Base-by-base conservation (phyloP, 2,797 vertebrate genomes). In the Dermochelys coriacea region DNA sequence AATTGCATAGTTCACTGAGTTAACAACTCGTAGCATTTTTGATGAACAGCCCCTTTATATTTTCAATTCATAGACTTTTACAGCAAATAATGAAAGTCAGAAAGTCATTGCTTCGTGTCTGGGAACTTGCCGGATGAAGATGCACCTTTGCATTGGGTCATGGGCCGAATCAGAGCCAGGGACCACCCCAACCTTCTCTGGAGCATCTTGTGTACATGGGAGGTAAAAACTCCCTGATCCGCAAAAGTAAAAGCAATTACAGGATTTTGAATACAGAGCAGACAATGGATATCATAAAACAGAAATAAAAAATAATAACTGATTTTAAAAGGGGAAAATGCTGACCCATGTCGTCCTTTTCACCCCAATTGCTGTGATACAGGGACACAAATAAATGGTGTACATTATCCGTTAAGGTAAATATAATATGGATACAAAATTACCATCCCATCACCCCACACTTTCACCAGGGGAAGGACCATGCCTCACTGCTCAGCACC, bases 61-160 rank as follows among this genome's bases (percentile, higher is more conserved):
- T 97, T 98, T 97, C 94, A 89, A 93, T 97, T 93, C 11, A 6
- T 90, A 61, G 93, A 45, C 82, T 96, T 98, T 97, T 85, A 91
- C 59, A 92, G 95, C 87, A 88, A 82, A 49, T 59, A 83, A 79
- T 86, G 91, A 78, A 94, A 96, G 87, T 84, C 77, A 88, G 88
- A 85, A 90, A 91, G 51, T 85, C 8, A 0, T 71, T 85, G 15
- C 87, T 86, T 96, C 90, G 27, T 31, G 41, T 10, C 2, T 8
- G 47, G 55, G 80, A 89, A 82, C 64, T 47, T 41, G 49, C 0
- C 0, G 51, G 89, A 77, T 86, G 74, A 95, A 87, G 18, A 16
- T 18, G 41, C 52, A 49, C 4, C 88, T 91, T 91, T 91, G 54
- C 41, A 2, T 57, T 52, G 49, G 88, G 51, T 61, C 14, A 51